These are phyloP conservation scores for Galerucella nymphaeae DNA, from an alignment of 2,888 invertebrate species.

Conservation along the genomic window DNA sequence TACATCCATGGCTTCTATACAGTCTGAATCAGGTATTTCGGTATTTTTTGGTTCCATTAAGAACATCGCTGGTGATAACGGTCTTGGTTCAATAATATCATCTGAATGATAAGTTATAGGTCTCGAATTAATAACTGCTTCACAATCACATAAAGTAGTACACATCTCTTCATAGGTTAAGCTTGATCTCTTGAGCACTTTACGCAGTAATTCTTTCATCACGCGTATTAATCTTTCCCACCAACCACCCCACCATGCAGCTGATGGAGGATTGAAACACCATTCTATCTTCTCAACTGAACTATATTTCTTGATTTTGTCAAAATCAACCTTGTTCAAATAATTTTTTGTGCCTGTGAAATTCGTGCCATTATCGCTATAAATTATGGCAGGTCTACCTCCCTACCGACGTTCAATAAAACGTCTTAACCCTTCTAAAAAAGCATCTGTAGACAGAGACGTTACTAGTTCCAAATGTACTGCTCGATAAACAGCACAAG, in stretches of 20 bases:
- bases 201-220: no score
- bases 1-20: conserved; percentile 5
- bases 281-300: no score
- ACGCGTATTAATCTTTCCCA: no score
- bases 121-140: conserved; percentile 12
- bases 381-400: no score
- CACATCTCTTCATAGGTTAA: no score
- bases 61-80: conserved; percentile 19
- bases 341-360: background rate
- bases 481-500: no score
- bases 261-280: background rate
- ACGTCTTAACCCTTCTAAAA: no score
- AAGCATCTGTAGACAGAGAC: no score
- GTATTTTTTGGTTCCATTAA: conserved; percentile 8
- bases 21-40: conserved; percentile 11
- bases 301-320: no score
- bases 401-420: no score
- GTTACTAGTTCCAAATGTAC: no score
- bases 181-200: no score
- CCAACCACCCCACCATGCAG: background rate
- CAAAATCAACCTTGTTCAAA: background rate
- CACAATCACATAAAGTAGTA: background rate
- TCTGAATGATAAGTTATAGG: background rate
- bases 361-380: background rate
- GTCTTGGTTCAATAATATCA: background rate